Base-by-base conservation (phyloP, 2,113 vertebrate genomes). In the Heterochromis multidens region DNA sequence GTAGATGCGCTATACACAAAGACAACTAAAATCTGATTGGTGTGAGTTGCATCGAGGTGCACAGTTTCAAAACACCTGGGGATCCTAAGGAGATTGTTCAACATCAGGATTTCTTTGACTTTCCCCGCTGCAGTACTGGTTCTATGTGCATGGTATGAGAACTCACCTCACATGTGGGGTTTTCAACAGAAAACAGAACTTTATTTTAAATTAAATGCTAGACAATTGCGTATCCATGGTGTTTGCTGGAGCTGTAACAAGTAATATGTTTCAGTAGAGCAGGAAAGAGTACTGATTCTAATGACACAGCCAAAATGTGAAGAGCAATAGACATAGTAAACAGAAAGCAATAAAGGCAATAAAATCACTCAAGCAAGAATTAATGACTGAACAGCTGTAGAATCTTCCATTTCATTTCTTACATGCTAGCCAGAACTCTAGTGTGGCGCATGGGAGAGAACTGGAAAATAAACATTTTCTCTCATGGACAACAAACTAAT, bases 311-410 rank as follows among this genome's bases (percentile, higher is more conserved):
- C 33, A 37, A 60, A 70, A 70, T 54, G 78, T 57, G 60, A 52
- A 78, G 74, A 84, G 74, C 40, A 83, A 85, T 60, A 63, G n/a
- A 82, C 27, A 59, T 16, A 63, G 25, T 16, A 77, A 87, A 70
- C 58, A 79, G 31, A 67, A 63, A 85, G 40, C 56, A 80, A 70
- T 60, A 67, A 81, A 63, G 37, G 49, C 52, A 65, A 81, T 80
- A 63, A 63, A 78, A 74, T 58, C 33, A 61, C 27, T 78, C 31
- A 79, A 52, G 78, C 74, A 14, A 59, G 8, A 76, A 49, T 17
- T 77, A 12, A 63, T 76, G 58, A 14, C 56, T 72, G 70, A 81
- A 67, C 14, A 81, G 27, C n/a, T 23, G 80, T 23, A 16, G 59
- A 87, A 61, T 70, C 14, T 74, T 54, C 46, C 27, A 62, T 52